Conservation (phyloP, 2,888 invertebrate genomes). For the Ornithoptera priamus region DNA sequence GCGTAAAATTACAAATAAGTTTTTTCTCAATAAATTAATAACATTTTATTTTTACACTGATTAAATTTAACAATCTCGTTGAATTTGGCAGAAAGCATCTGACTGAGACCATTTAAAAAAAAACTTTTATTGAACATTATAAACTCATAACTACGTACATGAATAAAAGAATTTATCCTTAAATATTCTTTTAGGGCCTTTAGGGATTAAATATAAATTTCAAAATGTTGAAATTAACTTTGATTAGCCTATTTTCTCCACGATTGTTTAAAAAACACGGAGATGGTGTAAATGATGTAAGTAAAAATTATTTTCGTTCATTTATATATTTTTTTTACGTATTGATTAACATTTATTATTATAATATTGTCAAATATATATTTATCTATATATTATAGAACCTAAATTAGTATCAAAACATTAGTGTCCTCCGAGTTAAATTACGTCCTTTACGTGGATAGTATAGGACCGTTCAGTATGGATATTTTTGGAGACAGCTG, state of each 20-base stretch:
- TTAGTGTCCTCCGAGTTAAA: no score
- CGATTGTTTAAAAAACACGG: slow-evolving; percentile 85
- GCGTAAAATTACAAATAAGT: no score
- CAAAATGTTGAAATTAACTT: slow-evolving; percentile 70
- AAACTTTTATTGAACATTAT: not conserved
- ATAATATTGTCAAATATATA: no score
- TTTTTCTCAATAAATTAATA: no score
- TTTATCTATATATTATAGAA: no score
- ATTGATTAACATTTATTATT: no score
- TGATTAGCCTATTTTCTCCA: slow-evolving; percentile 85
- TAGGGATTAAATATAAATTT: not conserved
- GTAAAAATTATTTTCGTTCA: slow-evolving; percentile 27
- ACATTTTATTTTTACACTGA: not conserved
- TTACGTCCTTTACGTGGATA: no score
- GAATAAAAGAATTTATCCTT: not conserved
- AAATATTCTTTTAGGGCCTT: not conserved
- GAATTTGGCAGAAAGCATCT: not conserved
- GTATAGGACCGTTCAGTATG: no score
- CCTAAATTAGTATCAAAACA: no score
- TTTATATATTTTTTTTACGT: not conserved
- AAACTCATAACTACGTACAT: not conserved
- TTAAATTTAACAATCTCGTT: not conserved
- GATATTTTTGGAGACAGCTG: no score
- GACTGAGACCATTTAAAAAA: not conserved
- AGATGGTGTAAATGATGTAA: slow-evolving; percentile 76